A percentile compares a stretch with the other conserved stretches of the same genome.
These are phyloP conservation scores for Engystomops pustulosus DNA, from an alignment of 2,113 vertebrate genomes.

Conservation along the genomic window DNA sequence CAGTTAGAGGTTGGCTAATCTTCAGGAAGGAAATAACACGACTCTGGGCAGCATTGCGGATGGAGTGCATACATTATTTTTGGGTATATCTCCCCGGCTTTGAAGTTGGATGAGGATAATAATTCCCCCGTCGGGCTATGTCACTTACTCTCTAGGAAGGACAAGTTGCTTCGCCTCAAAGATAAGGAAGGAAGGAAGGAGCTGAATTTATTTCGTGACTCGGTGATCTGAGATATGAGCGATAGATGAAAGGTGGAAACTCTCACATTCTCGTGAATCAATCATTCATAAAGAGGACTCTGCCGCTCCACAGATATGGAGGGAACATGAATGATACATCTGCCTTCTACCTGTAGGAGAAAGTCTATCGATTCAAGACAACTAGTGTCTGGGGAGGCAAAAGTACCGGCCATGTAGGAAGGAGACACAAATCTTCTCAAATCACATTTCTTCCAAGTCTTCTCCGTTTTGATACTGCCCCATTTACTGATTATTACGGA, in stretches of 20 bases:
- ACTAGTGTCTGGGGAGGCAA: neutral
- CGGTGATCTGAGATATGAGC: neutral
- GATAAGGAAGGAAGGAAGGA: conserved; percentile 3
- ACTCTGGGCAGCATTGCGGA: neutral
- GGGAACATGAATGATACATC: neutral
- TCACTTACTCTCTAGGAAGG: conserved; percentile 1
- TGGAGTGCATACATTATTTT: conserved; percentile 13
- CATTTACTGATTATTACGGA: no score
- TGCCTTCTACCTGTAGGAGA: neutral
- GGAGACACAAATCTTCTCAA: no score
- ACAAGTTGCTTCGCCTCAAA: neutral
- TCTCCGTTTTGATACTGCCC: no score
- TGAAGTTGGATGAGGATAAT: neutral
- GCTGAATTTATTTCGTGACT: neutral
- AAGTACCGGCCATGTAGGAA: neutral
- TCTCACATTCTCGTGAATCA: neutral
- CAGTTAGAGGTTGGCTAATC: conserved; percentile 4
- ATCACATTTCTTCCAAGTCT: no score
- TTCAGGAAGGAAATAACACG: neutral
- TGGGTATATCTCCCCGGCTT: neutral
- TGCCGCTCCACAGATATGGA: neutral
- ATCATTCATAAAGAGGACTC: neutral
- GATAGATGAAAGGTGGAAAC: neutral
- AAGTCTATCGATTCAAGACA: neutral
- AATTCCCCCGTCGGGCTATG: neutral